A percentile compares a stretch with the other conserved stretches of the same genome.
These are phyloP conservation scores for Hypomecis atomaria DNA, from an alignment of 2,888 invertebrate species.

Conservation along the genomic window DNA sequence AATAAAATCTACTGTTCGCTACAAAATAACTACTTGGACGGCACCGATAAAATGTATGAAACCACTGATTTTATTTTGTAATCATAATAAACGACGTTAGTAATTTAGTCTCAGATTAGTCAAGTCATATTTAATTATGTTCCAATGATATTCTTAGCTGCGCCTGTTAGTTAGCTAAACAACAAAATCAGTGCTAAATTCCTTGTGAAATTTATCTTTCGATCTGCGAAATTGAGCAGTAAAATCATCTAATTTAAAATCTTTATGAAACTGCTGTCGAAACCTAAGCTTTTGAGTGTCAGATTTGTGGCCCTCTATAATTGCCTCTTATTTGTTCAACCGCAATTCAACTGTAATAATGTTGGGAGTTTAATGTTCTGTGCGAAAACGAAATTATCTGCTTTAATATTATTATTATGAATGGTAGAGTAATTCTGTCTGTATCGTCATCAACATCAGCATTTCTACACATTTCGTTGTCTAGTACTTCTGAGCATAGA, in stretches of 20 bases:
- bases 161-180: too few relatives aligned
- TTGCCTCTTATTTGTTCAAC: slow-evolving; percentile 36
- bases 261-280: slow-evolving; percentile 23
- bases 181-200: background rate
- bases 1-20: too few relatives aligned
- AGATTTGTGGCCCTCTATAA: slow-evolving; percentile 26
- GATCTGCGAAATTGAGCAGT: slow-evolving; percentile 7
- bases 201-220: background rate
- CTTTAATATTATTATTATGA: background rate
- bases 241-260: slow-evolving; percentile 18
- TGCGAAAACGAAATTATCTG: slow-evolving; percentile 52
- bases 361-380: slow-evolving; percentile 54
- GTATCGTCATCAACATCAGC: background rate
- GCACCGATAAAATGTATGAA: too few relatives aligned
- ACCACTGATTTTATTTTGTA: too few relatives aligned
- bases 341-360: slow-evolving; percentile 50
- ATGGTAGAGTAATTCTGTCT: background rate
- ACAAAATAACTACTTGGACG: too few relatives aligned
- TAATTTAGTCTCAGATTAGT: too few relatives aligned
- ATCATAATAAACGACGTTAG: too few relatives aligned
- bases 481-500: too few relatives aligned
- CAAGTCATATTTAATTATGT: too few relatives aligned
- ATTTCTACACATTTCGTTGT: too few relatives aligned
- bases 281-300: slow-evolving; percentile 10
- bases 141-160: too few relatives aligned